phyloP scores from a whole-genome alignment of 1,140 invertebrate genomes.

The Lasaia peninsularis region DNA sequence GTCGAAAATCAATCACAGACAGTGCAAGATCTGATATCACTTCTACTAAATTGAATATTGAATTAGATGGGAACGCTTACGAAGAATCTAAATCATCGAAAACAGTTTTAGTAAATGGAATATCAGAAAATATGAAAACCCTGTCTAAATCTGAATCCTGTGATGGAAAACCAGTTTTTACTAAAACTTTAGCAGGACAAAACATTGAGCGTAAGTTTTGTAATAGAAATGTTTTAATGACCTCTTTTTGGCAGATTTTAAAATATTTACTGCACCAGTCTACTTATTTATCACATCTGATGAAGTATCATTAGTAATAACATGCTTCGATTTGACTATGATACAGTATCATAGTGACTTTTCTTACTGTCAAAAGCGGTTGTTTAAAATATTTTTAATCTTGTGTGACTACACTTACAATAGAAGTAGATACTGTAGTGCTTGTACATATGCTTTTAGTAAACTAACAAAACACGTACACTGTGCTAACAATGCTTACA shows the following conservation, averaged over 20 bases:
- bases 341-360: background rate
- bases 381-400: background rate
- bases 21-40: slow-evolving; percentile 41
- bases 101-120: slow-evolving; percentile 44
- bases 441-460: slow-evolving; percentile 73
- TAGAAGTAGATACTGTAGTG: slow-evolving; percentile 58
- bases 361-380: background rate
- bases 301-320: too few species aligned
- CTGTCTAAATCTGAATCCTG: slow-evolving; percentile 45
- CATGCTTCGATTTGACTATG: too few species aligned
- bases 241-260: background rate
- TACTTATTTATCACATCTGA: too few species aligned
- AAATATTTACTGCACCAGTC: too few species aligned
- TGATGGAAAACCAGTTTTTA: slow-evolving; percentile 81
- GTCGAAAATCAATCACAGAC: slow-evolving; percentile 46
- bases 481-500: slow-evolving; percentile 57
- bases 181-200: slow-evolving; percentile 85
- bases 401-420: slow-evolving; percentile 33
- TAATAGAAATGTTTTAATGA: background rate
- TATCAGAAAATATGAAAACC: slow-evolving; percentile 54
- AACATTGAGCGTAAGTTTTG: slow-evolving; percentile 87
- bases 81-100: slow-evolving; percentile 55
- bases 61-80: slow-evolving; percentile 45
- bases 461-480: slow-evolving; percentile 66
- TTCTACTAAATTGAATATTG: slow-evolving; percentile 47